These are phyloP conservation scores for Anabas testudineus DNA, from an alignment of 2,797 vertebrate species.

Conservation along the genomic window DNA sequence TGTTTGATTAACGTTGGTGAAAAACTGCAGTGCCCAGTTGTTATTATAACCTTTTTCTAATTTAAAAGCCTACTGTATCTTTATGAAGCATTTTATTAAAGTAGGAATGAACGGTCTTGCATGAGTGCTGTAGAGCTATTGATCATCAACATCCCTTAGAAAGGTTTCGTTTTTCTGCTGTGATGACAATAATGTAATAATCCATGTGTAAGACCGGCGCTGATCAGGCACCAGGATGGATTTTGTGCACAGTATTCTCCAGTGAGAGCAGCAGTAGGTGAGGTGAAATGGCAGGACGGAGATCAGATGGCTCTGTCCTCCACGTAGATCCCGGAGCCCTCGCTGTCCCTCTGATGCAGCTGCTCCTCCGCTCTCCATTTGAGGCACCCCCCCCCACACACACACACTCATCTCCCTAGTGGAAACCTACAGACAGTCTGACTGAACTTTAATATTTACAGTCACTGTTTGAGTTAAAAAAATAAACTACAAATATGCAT, in stretches of 20 bases:
- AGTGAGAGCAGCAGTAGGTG: constrained; percentile 57
- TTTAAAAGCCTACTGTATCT: too few relatives aligned
- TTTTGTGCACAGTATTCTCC: constrained; percentile 43
- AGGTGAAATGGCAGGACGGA: constrained; percentile 65
- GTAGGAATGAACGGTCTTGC: not conserved
- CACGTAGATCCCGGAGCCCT: constrained; percentile 60
- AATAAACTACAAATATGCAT: not conserved
- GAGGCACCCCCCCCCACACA: constrained; percentile 40
- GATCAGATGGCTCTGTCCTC: constrained; percentile 74
- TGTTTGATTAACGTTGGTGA: not conserved
- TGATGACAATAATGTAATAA: constrained; percentile 5
- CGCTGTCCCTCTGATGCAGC: constrained; percentile 63
- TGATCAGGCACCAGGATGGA: constrained; percentile 15
- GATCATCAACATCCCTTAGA: constrained; percentile 12
- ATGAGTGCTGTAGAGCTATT: not conserved
- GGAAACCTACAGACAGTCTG: constrained; percentile 26
- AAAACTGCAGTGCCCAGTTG: not conserved
- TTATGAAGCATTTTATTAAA: too few relatives aligned
- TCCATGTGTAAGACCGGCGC: constrained; percentile 10
- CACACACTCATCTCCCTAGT: constrained; percentile 46
- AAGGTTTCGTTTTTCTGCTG: not conserved
- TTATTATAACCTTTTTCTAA: too few relatives aligned
- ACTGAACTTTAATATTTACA: constrained; percentile 28
- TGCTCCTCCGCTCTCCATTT: constrained; percentile 66
- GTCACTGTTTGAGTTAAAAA: constrained; percentile 29